Percentiles rank a stretch among this genome's conserved stretches.
Conservation (phyloP, 2,888 invertebrate genomes). For the Rhingia rostrata region DNA sequence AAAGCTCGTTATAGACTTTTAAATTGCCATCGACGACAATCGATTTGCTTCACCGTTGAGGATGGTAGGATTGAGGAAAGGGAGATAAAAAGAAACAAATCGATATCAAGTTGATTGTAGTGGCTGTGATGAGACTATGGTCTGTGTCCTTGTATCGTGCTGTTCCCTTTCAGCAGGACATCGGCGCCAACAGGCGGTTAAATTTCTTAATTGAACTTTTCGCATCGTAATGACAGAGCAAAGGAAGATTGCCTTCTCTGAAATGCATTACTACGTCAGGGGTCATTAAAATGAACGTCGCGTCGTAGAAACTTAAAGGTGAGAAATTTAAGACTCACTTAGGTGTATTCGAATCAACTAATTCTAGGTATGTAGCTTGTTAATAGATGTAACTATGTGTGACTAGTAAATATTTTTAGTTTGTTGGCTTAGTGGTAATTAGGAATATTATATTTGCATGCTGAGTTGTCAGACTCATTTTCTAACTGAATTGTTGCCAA, state of each 20-base stretch:
- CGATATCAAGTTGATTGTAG: constrained; percentile 5
- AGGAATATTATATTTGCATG: too few species aligned
- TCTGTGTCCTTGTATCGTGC: constrained; percentile 4
- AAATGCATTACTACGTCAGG: background rate
- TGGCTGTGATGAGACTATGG: constrained; percentile 5
- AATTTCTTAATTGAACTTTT: constrained; percentile 3
- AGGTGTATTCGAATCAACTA: too few species aligned
- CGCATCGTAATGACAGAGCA: background rate
- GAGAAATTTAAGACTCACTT: background rate
- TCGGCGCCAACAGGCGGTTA: constrained; percentile 15
- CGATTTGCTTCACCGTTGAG: constrained; percentile 13
- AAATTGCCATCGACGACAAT: constrained; percentile 18
- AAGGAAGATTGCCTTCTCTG: too few species aligned
- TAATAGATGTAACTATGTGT: too few species aligned
- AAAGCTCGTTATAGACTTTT: constrained; percentile 16
- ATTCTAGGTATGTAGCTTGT: too few species aligned
- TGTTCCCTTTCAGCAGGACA: constrained; percentile 8
- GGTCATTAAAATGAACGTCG: too few species aligned
- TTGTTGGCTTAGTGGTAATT: too few species aligned
- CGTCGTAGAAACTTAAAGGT: background rate
- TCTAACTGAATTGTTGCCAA: too few species aligned
- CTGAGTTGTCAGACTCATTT: too few species aligned
- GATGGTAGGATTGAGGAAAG: background rate
- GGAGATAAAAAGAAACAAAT: background rate
- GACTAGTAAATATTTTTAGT: too few species aligned